Evolutionary conservation across 2,888 invertebrate species (phyloP).

Genomic region (Heliconius ethilla): DNA sequence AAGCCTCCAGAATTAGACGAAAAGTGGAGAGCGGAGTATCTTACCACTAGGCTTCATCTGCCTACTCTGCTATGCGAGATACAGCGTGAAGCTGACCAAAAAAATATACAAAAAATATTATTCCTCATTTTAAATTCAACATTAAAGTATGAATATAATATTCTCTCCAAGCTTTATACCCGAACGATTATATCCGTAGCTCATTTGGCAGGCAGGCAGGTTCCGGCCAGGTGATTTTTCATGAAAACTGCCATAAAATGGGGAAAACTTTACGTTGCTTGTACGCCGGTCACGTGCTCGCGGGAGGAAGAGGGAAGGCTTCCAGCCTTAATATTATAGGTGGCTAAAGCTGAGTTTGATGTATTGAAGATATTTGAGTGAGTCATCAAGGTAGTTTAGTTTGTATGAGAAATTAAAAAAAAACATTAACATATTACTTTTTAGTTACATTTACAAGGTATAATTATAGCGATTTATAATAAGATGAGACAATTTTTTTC

Average conservation of each 20-base stretch:
- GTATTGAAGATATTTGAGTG: constrained; percentile 39
- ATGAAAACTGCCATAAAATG: constrained; percentile 67
- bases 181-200: constrained; percentile 49
- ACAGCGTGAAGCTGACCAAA: background rate
- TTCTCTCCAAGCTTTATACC: constrained; percentile 37
- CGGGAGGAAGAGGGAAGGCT: constrained; percentile 49
- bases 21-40: too few species aligned
- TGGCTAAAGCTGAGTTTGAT: constrained; percentile 36
- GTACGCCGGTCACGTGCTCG: constrained; percentile 70
- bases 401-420: background rate
- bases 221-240: constrained; percentile 72
- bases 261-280: constrained; percentile 62
- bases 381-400: constrained; percentile 16
- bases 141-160: constrained; percentile 25
- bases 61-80: too few species aligned
- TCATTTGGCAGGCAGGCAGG: constrained; percentile 58
- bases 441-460: background rate
- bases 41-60: too few species aligned
- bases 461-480: background rate
- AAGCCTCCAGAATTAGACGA: too few species aligned
- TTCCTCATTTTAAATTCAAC: background rate
- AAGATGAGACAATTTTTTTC: background rate
- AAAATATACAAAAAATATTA: background rate
- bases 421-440: too few species aligned
- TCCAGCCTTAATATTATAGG: constrained; percentile 19